phyloP scores from a whole-genome alignment of 2,888 invertebrate genomes.

The Lysandra coridon region DNA sequence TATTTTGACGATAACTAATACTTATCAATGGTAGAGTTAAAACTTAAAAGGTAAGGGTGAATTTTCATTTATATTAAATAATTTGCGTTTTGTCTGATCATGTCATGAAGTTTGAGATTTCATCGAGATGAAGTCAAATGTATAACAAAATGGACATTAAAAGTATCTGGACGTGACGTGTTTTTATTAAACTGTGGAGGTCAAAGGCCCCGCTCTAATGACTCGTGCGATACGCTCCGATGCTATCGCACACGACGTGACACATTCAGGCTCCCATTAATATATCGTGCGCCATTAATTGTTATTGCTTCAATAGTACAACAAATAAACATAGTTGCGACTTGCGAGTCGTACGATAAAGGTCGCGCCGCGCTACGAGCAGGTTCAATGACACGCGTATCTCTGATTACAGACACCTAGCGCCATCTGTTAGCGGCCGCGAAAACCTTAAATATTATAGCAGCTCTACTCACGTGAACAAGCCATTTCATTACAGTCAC shows the following conservation, averaged over 20 bases:
- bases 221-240: conserved; percentile 19
- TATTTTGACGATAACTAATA: no score
- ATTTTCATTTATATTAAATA: neutral
- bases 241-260: neutral
- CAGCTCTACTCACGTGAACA: conserved; percentile 65
- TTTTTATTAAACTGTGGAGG: conserved; percentile 28
- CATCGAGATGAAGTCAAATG: neutral
- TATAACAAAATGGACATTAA: neutral
- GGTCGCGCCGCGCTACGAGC: conserved; percentile 52
- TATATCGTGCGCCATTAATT: neutral
- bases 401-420: conserved; percentile 50
- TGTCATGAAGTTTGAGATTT: neutral
- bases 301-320: conserved; percentile 37
- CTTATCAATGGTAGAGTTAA: no score
- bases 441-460: conserved; percentile 51
- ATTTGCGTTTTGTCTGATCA: neutral
- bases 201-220: conserved; percentile 24
- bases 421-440: conserved; percentile 66
- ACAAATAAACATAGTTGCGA: conserved; percentile 49
- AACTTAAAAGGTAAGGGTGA: neutral
- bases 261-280: neutral
- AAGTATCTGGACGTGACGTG: neutral
- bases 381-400: conserved; percentile 66
- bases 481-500: conserved; percentile 50
- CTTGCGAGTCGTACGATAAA: conserved; percentile 51